phyloP scores from a whole-genome alignment of 2,113 vertebrate genomes.

The Athene cunicularia region DNA sequence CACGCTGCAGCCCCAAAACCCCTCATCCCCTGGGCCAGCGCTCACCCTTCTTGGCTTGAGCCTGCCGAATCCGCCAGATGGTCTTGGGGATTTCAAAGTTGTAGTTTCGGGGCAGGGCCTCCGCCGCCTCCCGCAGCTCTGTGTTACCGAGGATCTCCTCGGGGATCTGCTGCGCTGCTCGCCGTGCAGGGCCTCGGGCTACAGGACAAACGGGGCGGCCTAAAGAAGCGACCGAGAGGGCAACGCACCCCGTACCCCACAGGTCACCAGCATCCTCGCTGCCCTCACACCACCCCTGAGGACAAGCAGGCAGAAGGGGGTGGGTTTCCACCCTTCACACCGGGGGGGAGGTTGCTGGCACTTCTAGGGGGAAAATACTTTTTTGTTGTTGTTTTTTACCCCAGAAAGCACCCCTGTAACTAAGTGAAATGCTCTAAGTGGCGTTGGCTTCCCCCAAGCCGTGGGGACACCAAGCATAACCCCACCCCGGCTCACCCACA shows the following conservation, averaged over 20 bases:
- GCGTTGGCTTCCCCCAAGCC: neutral
- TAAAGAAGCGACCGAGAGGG: accelerated
- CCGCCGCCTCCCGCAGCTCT: constrained; percentile 82
- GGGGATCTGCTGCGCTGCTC: constrained; percentile 89
- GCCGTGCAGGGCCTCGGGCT: constrained; percentile 68
- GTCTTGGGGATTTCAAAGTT: constrained; percentile 99
- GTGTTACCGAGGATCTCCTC: constrained; percentile 85
- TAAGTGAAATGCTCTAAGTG: accelerated
- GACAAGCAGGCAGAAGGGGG: accelerated
- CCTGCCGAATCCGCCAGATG: constrained; percentile 91
- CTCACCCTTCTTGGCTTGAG: constrained; percentile 87
- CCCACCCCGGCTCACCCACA: neutral
- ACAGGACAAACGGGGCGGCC: neutral
- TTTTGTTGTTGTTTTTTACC: neutral
- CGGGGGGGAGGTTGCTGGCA: too few species aligned
- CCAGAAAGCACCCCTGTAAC: neutral
- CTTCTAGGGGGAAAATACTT: accelerated
- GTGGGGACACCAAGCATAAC: neutral
- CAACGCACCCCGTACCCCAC: accelerated
- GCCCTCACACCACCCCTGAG: accelerated
- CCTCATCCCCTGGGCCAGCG: accelerated
- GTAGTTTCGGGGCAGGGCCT: constrained; percentile 89
- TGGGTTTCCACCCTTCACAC: neutral
- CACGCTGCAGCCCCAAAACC: neutral
- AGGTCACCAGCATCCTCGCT: accelerated